Base-by-base conservation (phyloP, 2,888 invertebrate species). In the Conops quadrifasciatus region DNA sequence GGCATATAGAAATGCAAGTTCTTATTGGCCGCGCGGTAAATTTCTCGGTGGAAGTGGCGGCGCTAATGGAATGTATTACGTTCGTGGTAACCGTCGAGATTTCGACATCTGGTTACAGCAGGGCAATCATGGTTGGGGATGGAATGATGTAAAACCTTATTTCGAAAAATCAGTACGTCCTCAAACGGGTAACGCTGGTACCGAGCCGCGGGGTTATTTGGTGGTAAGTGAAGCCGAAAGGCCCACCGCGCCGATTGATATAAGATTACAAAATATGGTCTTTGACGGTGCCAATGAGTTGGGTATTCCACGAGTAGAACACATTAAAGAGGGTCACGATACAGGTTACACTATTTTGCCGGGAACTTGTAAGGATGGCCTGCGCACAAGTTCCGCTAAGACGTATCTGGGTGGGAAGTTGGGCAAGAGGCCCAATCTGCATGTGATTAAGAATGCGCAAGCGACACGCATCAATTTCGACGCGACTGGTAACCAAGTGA, bases 61-160 rank as follows among this genome's bases (percentile, higher is more conserved):
- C 0, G 87, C 91, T 3, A 92, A 92, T 81, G 89, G 87, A 13
- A 90, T 92, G 90, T 70, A 91, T 0, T 90, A 92, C 79, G 80
- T 90, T 0, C 85, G 90, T 3, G 92, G 92, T 0, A 90, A 90
- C 81, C 87, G 88, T 5, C 78, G 80, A 3, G 92, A 93, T 79
- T 93, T 88, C 78, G 89, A 93, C 77, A 79, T 84, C 0, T 93
- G 93, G 93, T 87, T 87, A 15, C 78, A 80, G 0, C 62, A 86
- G 49, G 92, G 92, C 0, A 92, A 90, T 77, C 72, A 80, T 0
- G 90, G 89, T 0, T 93, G 93, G 93, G 87, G 92, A 1, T 95
- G 90, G 83, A 89, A 93, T 43, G 91, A 93, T 74, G 89, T 94
- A 0, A 82, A 94, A 63, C 91, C 91, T 0, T 94, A 93, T 81